Evolutionary conservation across 2,113 vertebrate species (phyloP).

Genomic region (Talpa occidentalis): DNA sequence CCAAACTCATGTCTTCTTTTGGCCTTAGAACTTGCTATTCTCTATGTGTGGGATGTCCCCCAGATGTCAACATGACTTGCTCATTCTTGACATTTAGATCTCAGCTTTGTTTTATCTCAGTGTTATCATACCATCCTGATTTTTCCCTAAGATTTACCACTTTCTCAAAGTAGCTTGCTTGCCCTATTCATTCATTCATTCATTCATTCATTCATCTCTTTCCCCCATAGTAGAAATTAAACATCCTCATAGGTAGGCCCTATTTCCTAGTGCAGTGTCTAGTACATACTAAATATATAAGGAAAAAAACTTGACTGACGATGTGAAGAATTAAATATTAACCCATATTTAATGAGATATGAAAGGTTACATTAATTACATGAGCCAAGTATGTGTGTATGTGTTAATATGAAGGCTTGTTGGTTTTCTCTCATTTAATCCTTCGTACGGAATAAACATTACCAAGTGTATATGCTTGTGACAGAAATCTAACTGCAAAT

Average conservation of each 20-base stretch:
- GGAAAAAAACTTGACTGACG: neutral
- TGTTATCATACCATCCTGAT: neutral
- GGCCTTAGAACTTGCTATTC: neutral
- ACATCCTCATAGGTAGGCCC: neutral
- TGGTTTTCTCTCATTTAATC: slow-evolving; percentile 18
- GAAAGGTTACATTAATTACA: slow-evolving; percentile 5
- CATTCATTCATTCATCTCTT: neutral
- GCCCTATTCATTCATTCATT: neutral
- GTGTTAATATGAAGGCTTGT: neutral
- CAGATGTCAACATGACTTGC: neutral
- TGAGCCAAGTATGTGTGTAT: neutral
- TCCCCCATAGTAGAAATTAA: neutral
- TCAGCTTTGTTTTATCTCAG: neutral
- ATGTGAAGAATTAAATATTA: neutral
- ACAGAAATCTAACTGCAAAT: neutral
- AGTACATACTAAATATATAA: neutral
- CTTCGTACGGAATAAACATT: neutral
- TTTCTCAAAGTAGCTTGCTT: neutral
- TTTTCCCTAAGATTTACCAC: neutral
- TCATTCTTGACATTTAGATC: neutral
- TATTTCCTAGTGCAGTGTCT: slow-evolving; percentile 27
- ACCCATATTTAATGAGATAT: slow-evolving; percentile 12
- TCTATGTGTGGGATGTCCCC: neutral
- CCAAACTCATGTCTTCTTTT: neutral
- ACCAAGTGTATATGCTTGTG: neutral